Evolutionary conservation across 2,797 vertebrate species (phyloP).

Genomic region (Lithobates sylvaticus): DNA sequence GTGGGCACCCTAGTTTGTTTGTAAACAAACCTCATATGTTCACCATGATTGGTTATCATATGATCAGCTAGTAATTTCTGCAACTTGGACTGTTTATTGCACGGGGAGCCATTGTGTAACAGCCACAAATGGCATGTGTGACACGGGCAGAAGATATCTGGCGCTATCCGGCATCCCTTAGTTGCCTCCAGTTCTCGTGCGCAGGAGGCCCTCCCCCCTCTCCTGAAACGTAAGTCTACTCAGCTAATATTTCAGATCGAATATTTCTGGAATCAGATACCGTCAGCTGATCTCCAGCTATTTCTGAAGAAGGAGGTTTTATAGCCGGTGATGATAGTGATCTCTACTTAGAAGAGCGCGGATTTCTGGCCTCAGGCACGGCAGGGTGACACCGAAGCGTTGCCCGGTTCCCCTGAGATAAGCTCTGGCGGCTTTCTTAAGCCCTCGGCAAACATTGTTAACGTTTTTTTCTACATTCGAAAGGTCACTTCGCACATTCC

Average conservation of each 20-base stretch:
- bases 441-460: neutral
- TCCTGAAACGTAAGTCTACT: neutral
- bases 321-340: neutral
- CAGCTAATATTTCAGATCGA: neutral
- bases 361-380: neutral
- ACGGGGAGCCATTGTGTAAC: too few species aligned
- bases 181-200: neutral
- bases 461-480: neutral
- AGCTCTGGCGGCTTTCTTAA: neutral
- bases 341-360: neutral
- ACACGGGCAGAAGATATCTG: too few species aligned
- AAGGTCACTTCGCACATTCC: neutral
- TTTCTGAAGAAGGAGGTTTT: neutral
- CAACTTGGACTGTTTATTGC: too few species aligned
- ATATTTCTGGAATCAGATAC: neutral
- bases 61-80: too few species aligned
- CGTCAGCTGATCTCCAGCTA: neutral
- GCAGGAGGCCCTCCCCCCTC: too few species aligned
- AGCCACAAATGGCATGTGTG: too few species aligned
- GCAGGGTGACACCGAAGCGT: neutral
- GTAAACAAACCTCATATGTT: too few species aligned
- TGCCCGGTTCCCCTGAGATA: neutral
- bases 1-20: too few species aligned
- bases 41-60: too few species aligned
- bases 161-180: neutral